phyloP scores from a whole-genome alignment of 2,797 vertebrate species.

The Rhinichthys osculus region DNA sequence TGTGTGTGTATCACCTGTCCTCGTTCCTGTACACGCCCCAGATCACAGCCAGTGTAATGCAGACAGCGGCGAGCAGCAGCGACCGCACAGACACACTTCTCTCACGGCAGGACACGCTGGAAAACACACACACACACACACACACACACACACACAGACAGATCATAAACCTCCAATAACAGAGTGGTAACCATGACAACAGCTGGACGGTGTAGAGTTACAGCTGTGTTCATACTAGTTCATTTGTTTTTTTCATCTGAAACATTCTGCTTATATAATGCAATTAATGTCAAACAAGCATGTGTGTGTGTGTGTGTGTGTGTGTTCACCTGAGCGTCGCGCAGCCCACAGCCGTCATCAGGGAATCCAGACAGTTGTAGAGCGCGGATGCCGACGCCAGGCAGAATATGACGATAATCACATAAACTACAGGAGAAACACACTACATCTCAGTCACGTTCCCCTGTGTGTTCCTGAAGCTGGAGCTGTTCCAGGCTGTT shows the following conservation, averaged over 20 bases:
- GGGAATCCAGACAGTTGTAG: constrained; percentile 88
- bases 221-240: background rate
- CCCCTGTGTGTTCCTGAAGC: too few species aligned
- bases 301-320: constrained; percentile 24
- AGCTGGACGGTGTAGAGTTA: background rate
- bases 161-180: background rate
- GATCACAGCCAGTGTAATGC: constrained; percentile 81
- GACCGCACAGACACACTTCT: constrained; percentile 84
- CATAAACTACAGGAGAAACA: constrained; percentile 83
- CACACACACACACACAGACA: constrained; percentile 47
- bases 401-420: constrained; percentile 93
- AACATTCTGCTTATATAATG: background rate
- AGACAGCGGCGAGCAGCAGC: constrained; percentile 84
- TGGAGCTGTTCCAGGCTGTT: too few species aligned
- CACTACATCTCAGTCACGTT: background rate
- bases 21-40: constrained; percentile 95
- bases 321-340: constrained; percentile 80
- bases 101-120: constrained; percentile 79
- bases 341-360: constrained; percentile 83
- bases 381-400: constrained; percentile 89
- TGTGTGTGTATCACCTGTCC: constrained; percentile 82
- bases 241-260: background rate
- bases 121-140: constrained; percentile 41
- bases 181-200: background rate
- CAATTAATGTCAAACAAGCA: background rate